Base-by-base conservation (phyloP, 2,888 invertebrate species). In the Himalopsyche anomala region DNA sequence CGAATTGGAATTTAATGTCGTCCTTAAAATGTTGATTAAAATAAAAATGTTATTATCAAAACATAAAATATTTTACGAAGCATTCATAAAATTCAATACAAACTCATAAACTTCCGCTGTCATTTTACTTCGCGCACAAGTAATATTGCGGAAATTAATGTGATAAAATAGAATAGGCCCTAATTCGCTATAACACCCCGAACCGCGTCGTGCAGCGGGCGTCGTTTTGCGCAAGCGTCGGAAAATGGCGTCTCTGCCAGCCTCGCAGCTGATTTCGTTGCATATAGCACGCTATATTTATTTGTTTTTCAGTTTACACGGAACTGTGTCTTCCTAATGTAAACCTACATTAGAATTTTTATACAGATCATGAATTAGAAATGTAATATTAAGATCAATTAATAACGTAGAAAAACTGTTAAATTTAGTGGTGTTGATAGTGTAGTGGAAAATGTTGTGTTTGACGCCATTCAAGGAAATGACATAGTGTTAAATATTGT, bases 181-280 rank as follows among this genome's bases (percentile, higher is more conserved):
- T 19, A 45, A 45, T 42, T 81, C 81, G 54, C 51, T 51, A 28
- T 81, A 19, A 62, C 80, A 38, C 74, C 74, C 28, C 82, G 74
- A 85, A 51, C 85, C 62, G 84, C 86, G 86, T 83, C 85, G 74
- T 62, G 85, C 86, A 82, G 84, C 51, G n/a, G 69, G 19, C 56
- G n/a, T 17, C 90, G 90, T 90, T 91, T 89, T 90, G 89, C 89
- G 89, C 89, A 89, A 92, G 90, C 93, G 93, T 92, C 90, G 91
- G 91, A 89, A 89, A 90, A 90, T 87, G 87, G 87, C 87, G 87
- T 84, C 86, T 42, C 42, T 74, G 45, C 42, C 17, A 38, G 82
- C 74, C 38, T 84, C 81, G 88, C 87, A 87, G 88, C 87, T 88
- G 87, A 87, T 87, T 84, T 84, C 84, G 45, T 84, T 82, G 55